phyloP scores from a whole-genome alignment of 2,888 invertebrate genomes.

The Limenitis camilla region DNA sequence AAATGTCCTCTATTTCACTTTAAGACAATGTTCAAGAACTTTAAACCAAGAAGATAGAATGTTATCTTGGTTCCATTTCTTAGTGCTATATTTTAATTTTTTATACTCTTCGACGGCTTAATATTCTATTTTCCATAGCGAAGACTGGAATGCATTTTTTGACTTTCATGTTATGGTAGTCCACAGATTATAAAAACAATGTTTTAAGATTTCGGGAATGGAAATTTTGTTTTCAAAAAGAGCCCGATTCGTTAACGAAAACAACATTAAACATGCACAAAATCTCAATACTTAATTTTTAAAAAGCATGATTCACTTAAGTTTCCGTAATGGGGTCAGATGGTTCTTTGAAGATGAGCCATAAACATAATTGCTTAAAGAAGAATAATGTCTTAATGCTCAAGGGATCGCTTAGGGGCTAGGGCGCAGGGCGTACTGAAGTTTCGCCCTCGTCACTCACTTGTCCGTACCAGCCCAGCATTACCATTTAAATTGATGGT shows the following conservation, averaged over 20 bases:
- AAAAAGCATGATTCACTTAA: conserved; percentile 33
- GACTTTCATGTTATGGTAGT: no score
- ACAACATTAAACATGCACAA: conserved; percentile 24
- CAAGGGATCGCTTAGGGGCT: conserved; percentile 45
- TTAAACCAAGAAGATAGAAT: no score
- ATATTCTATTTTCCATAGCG: no score
- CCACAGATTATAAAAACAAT: no score
- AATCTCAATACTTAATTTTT: conserved; percentile 19
- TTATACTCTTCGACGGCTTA: no score
- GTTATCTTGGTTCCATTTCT: no score
- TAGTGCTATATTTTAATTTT: no score
- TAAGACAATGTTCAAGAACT: no score
- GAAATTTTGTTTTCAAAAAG: background rate
- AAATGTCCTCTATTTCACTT: no score
- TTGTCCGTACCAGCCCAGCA: conserved; percentile 47
- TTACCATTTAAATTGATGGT: conserved; percentile 66
- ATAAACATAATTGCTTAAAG: conserved; percentile 50
- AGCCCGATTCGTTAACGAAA: background rate
- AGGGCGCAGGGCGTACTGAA: conserved; percentile 32
- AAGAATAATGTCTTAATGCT: conserved; percentile 59
- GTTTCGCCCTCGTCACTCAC: conserved; percentile 58
- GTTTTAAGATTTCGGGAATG: no score
- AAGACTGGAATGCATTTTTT: no score
- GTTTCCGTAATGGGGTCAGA: conserved; percentile 37
- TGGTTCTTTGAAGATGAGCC: conserved; percentile 38